A percentile compares a stretch with the other conserved stretches of the same genome.
These are phyloP conservation scores for Tuberolachnus salignus DNA, from an alignment of 2,888 invertebrate genomes.

Conservation along the genomic window DNA sequence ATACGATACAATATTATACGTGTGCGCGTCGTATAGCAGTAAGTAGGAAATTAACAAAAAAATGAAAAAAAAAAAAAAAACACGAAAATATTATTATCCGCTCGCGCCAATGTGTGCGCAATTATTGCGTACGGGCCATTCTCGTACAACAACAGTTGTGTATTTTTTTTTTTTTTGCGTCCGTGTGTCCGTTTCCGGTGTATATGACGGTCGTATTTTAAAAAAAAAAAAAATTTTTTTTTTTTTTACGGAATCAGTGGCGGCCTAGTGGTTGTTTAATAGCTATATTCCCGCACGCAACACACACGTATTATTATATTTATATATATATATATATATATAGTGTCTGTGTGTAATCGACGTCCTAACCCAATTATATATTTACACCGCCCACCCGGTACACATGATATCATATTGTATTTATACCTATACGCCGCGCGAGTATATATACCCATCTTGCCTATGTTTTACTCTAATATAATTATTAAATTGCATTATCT, in stretches of 20 bases:
- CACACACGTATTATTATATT: too few relatives aligned
- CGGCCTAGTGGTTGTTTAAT: slow-evolving; percentile 1
- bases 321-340: too few relatives aligned
- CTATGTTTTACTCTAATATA: background rate
- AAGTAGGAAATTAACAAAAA: background rate
- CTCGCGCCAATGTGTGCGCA: background rate
- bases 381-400: slow-evolving; percentile 27
- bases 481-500: slow-evolving; percentile 12
- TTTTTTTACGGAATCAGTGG: background rate
- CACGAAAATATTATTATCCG: slow-evolving; percentile 12
- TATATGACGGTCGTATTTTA: slow-evolving; percentile 7
- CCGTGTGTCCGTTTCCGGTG: slow-evolving; percentile 31
- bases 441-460: background rate
- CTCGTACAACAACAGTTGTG: background rate
- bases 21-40: background rate
- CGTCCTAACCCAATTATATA: slow-evolving; percentile 31
- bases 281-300: slow-evolving; percentile 6
- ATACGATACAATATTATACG: background rate
- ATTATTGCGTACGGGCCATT: slow-evolving; percentile 1
- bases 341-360: background rate
- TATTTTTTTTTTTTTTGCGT: background rate
- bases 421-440: too few relatives aligned
- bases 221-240: too few relatives aligned
- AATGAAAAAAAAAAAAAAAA: background rate
- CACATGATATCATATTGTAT: too few relatives aligned